Evolutionary conservation across 2,113 vertebrate species (phyloP).

Genomic region (Pedionomus torquatus): DNA sequence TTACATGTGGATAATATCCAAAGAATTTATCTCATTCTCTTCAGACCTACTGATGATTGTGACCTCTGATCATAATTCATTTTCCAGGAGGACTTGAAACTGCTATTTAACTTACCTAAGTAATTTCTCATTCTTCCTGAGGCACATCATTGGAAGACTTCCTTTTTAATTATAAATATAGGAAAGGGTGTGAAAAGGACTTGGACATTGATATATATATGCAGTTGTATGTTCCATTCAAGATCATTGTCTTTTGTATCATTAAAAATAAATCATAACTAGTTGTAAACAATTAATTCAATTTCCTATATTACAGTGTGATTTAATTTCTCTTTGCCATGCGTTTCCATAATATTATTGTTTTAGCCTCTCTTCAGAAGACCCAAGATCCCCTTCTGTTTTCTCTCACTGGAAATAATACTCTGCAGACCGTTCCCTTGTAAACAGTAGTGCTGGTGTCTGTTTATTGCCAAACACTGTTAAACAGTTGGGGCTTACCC

Average conservation of each 20-base stretch:
- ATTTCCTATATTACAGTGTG: conserved; percentile 26
- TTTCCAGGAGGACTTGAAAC: conserved; percentile 25
- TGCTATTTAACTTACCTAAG: conserved; percentile 13
- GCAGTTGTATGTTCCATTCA: conserved; percentile 8
- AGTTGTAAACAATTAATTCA: conserved; percentile 42
- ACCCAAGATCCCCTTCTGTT: not conserved
- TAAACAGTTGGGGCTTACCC: not conserved
- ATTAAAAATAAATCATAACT: conserved; percentile 60
- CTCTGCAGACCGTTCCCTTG: not conserved
- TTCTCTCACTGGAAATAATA: not conserved
- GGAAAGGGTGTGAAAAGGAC: conserved; percentile 76
- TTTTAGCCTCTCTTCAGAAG: not conserved
- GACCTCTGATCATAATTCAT: conserved; percentile 8
- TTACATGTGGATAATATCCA: not conserved
- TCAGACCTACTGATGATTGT: not conserved
- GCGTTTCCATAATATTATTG: not conserved
- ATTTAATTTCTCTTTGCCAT: conserved; percentile 29
- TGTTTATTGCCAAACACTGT: not conserved
- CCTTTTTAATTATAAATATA: conserved; percentile 76
- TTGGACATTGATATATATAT: conserved; percentile 67
- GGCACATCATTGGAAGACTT: conserved; percentile 51
- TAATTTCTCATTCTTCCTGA: conserved; percentile 42
- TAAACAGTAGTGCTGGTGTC: no score
- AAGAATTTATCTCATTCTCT: not conserved
- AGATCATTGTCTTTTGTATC: conserved; percentile 38